Evolutionary conservation across 2,113 vertebrate species (phyloP).

Genomic region (Aphelocoma coerulescens): DNA sequence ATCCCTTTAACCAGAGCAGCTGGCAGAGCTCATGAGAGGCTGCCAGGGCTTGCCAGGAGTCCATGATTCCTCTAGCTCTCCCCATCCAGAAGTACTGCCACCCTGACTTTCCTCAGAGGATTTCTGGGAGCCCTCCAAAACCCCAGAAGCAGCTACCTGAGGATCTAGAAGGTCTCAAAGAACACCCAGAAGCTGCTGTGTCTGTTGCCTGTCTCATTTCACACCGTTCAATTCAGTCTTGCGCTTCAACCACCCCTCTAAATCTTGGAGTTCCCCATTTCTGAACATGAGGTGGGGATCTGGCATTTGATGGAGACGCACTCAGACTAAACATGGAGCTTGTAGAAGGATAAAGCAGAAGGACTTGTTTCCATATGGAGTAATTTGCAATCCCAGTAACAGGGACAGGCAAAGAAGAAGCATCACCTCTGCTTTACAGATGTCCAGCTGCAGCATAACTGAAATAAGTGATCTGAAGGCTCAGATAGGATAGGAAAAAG

Average conservation of each 20-base stretch:
- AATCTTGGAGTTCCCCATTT: neutral
- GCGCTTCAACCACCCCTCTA: neutral
- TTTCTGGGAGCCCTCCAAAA: neutral
- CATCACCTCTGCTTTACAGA: neutral
- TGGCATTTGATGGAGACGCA: neutral
- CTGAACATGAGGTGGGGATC: neutral
- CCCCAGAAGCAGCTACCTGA: neutral
- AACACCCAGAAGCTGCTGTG: neutral
- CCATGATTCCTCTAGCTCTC: neutral
- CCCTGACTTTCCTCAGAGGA: neutral
- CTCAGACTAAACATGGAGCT: accelerated
- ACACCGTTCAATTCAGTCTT: neutral
- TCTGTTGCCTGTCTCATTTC: neutral
- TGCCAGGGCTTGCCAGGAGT: neutral
- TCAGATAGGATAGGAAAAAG: neutral
- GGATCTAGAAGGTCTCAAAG: neutral
- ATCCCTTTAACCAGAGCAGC: neutral
- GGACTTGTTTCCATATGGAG: neutral
- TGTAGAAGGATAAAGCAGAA: neutral
- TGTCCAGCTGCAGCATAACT: neutral
- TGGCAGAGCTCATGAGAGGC: neutral
- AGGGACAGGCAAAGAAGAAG: neutral
- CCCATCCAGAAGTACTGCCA: neutral
- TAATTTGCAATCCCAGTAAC: neutral
- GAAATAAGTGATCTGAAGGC: neutral